A percentile compares a stretch with the other conserved stretches of the same genome.
phyloP scores from a whole-genome alignment of 2,113 vertebrate genomes.

The Sinocyclocheilus grahami region DNA sequence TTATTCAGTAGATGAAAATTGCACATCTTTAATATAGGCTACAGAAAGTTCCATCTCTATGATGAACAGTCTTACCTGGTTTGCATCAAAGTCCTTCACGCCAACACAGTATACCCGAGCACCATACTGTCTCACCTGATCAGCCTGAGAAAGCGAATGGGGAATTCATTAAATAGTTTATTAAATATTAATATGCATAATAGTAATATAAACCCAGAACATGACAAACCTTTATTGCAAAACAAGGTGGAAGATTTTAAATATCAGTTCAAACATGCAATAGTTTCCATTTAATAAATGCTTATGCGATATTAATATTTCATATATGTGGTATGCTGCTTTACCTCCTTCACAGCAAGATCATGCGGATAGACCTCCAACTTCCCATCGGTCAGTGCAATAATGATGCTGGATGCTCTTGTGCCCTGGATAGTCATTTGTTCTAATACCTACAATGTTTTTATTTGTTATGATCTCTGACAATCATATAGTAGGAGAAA shows the following conservation, averaged over 20 bases:
- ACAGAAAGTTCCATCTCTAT: neutral
- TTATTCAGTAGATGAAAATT: neutral
- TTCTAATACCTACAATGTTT: slow-evolving; percentile 78
- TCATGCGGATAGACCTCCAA: slow-evolving; percentile 80
- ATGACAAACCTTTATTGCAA: neutral
- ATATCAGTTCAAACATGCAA: neutral
- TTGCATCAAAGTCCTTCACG: slow-evolving; percentile 89
- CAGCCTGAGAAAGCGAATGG: slow-evolving; percentile 74
- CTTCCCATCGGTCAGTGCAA: slow-evolving; percentile 93
- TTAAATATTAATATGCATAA: neutral
- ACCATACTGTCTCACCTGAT: slow-evolving; percentile 80
- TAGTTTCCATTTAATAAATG: neutral
- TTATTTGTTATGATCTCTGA: neutral
- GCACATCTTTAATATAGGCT: neutral
- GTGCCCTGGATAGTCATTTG: slow-evolving; percentile 82
- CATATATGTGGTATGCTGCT: slow-evolving; percentile 11
- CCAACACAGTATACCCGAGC: slow-evolving; percentile 95
- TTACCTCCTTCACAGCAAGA: slow-evolving; percentile 85
- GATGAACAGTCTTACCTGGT: slow-evolving; percentile 79
- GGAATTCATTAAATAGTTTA: neutral
- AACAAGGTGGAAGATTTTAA: neutral
- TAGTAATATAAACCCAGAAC: neutral
- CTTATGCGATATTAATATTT: neutral
- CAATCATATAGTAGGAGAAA: neutral
- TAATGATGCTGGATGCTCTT: slow-evolving; percentile 86